Base-by-base conservation (phyloP, 2,113 vertebrate species). In the Deroptyus accipitrinus region DNA sequence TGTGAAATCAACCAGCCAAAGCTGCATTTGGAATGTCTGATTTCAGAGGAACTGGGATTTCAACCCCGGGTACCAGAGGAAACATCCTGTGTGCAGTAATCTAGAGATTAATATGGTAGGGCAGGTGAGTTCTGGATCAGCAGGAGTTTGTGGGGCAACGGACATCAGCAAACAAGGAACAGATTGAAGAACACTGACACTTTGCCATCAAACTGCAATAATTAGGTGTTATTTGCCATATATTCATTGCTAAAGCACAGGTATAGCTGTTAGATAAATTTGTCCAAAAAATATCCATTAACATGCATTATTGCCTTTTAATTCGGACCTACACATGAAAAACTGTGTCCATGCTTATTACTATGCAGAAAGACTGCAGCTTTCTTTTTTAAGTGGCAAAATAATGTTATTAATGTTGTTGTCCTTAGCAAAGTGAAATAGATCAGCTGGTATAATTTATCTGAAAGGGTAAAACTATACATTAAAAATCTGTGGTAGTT, bases 101-200 rank as follows among this genome's bases (percentile, higher is more conserved):
- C 35, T n/a, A 23, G 42, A 39, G 17, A 74, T 13, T 48, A 54
- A 48, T 14, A 3, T 37, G 8, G 30, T 62, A 25, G 30, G 12
- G 22, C 0, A 0, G 7, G 2, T 70, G 64, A n/a, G 67, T 37
- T 79, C 44, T 83, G 31, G 42, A 37, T 63, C 67, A 54, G n/a
- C 75, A 63, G 49, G 51, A 77, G 10, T 2, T 1, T 23, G 11
- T 35, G 20, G 17, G 11, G 31, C 30, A 59, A 1, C 33, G 27
- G 12, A 72, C 35, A 30, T 62, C 37, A 86, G 64, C 1, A 2
- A 49, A n/a, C 63, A 83, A 64, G 62, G 42, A 87, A 30, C 51
- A 72, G 37, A 17, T 6, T 81, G 83, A 84, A 70, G 30, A 94
- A 7, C 16, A 13, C 35, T 64, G 55, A 78, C 25, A 35, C 24